Evolutionary conservation across 2,113 vertebrate species (phyloP), one percentile per base, ranked within the genome.

Genomic region (Dendropsophus ebraccatus): DNA sequence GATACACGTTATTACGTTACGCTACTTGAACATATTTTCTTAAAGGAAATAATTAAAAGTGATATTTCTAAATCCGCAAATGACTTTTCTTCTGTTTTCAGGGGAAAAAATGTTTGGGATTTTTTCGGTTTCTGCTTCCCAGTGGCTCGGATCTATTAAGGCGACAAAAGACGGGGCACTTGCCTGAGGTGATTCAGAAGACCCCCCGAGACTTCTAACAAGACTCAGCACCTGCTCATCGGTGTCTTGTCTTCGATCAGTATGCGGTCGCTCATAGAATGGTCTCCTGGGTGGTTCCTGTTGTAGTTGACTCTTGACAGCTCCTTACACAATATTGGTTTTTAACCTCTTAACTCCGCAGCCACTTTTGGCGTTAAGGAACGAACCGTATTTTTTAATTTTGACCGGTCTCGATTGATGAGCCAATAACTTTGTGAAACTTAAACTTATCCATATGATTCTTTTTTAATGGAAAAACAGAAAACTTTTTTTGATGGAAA

Each of bases 31-130:
- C 37, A 45, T 62, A 65, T 65, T 62, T 65, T 65, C 35, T 62
- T 81, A 81, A 58, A 58, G 58, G 25, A 81, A 62, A 65, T 81
- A 58, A 79, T 56, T 79, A 79, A 58, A 30, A 58, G 19, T 25
- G 11, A 79, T 77, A 35, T 77, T 77, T 32, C 14, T 2, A 19
- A 58, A 65, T 5, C 37, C 58, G 45, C 13, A 62, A 81, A 62
- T 28, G 23, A 30, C 78, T 65, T 25, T 62, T 28, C 35, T 30
- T 62, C 56, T 28, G 74, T 37, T 4, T 35, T 28, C 11, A 62
- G 37, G 23, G 14, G 30, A 45, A 62, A 52, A 17, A 23, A 60
- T 4, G 11, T 4, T 28, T 60, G 5, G 14, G n/a, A 19, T 9
- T 16, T 60, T 62, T 41, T 23, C 1, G 35, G 54, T 37, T 76